Percentiles rank a stretch among this genome's conserved stretches.
These are phyloP conservation scores for Hypolimnas misippus DNA, from an alignment of 2,888 invertebrate species.

Conservation along the genomic window DNA sequence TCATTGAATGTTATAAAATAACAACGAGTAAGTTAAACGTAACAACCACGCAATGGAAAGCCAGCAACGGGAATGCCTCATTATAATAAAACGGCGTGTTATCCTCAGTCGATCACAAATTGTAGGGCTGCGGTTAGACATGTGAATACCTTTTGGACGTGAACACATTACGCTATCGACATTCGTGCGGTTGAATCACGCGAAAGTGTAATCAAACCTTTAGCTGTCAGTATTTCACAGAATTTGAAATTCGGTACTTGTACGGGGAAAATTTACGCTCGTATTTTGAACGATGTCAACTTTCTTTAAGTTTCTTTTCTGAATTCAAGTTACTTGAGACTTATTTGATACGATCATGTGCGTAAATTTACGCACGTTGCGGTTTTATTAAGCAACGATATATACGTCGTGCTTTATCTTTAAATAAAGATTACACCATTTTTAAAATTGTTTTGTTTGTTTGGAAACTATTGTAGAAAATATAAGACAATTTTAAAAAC, in stretches of 20 bases:
- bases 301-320: conserved; percentile 33
- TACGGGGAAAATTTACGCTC: conserved; percentile 16
- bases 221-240: conserved; percentile 30
- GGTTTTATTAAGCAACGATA: conserved; percentile 42
- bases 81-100: conserved; percentile 29
- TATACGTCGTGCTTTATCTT: conserved; percentile 55
- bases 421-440: conserved; percentile 59
- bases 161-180: conserved; percentile 40
- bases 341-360: conserved; percentile 29
- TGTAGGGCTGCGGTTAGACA: conserved; percentile 45
- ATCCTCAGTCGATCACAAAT: conserved; percentile 44
- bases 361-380: conserved; percentile 23
- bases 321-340: conserved; percentile 27
- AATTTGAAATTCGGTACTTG: conserved; percentile 33
- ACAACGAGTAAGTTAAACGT: not conserved
- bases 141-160: conserved; percentile 45
- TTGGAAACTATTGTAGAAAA: not conserved
- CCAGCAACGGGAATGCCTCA: conserved; percentile 23
- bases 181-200: conserved; percentile 45
- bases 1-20: conserved; percentile 23
- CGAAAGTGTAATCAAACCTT: conserved; percentile 45
- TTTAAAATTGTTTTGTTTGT: conserved; percentile 39
- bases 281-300: conserved; percentile 26
- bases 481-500: not conserved
- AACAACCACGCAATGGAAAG: conserved; percentile 22